Percentiles rank a stretch among this genome's conserved stretches.
These are phyloP conservation scores for Chloropsis cyanopogon DNA, from an alignment of 2,113 vertebrate species.

Conservation along the genomic window DNA sequence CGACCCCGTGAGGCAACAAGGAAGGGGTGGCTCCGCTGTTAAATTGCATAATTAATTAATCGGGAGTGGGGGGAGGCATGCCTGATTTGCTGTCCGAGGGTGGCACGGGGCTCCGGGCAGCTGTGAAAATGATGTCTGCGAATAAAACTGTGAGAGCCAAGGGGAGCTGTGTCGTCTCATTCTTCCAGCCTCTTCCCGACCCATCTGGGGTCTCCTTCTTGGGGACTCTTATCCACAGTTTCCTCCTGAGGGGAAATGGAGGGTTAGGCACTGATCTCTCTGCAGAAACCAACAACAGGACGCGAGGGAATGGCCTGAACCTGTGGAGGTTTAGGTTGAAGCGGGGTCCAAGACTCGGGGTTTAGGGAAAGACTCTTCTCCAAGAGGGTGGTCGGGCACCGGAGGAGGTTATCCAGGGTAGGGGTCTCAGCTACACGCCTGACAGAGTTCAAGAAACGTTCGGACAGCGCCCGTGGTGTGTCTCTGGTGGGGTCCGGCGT, in stretches of 20 bases:
- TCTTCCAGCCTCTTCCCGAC: accelerated
- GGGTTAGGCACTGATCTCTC: no score
- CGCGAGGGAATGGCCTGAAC: background rate
- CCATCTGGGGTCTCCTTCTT: accelerated
- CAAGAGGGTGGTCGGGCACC: background rate
- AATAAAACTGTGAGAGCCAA: background rate
- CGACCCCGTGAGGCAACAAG: accelerated
- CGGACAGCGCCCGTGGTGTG: background rate
- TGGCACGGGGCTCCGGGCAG: accelerated
- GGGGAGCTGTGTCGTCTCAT: background rate
- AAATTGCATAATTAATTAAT: background rate
- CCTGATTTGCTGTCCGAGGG: background rate
- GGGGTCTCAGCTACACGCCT: background rate
- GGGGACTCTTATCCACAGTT: accelerated
- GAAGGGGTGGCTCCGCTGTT: accelerated
- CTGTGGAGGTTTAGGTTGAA: background rate
- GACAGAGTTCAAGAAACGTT: no score
- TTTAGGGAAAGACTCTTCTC: background rate
- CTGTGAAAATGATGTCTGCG: background rate
- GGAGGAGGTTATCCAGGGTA: background rate
- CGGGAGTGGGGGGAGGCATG: accelerated
- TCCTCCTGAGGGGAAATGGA: background rate
- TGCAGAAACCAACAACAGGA: background rate
- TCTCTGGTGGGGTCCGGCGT: background rate
- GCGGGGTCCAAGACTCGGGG: background rate